Evolutionary conservation across 2,888 invertebrate species (phyloP).

Genomic region (Sarcophaga caerulescens): DNA sequence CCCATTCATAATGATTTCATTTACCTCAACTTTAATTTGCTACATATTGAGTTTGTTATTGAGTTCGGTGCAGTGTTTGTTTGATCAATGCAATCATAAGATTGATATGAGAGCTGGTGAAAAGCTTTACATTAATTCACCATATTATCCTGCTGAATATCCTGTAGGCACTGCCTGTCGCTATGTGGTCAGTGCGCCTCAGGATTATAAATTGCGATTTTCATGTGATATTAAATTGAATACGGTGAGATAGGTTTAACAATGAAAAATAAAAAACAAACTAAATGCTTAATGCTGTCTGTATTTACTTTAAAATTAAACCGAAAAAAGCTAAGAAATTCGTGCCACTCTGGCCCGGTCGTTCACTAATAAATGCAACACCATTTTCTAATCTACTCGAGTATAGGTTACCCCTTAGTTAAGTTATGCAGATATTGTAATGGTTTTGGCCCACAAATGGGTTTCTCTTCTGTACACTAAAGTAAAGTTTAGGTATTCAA

Average conservation of each 20-base stretch:
- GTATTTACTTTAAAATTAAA: too few relatives aligned
- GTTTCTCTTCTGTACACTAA: too few relatives aligned
- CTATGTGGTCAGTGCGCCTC: slow-evolving; percentile 76
- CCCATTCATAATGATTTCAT: slow-evolving; percentile 3
- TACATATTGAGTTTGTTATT: background rate
- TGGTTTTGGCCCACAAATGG: too few relatives aligned
- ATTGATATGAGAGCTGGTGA: slow-evolving; percentile 73
- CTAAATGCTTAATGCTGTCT: too few relatives aligned
- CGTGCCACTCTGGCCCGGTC: too few relatives aligned
- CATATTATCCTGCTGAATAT: slow-evolving; percentile 77
- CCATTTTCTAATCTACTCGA: too few relatives aligned
- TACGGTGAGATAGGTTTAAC: slow-evolving; percentile 72
- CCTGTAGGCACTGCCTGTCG: slow-evolving; percentile 78
- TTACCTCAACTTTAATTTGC: background rate
- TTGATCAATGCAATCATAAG: slow-evolving; percentile 78
- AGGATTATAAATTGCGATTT: slow-evolving; percentile 75
- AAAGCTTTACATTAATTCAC: slow-evolving; percentile 77
- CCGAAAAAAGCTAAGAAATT: too few relatives aligned
- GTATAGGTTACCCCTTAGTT: too few relatives aligned
- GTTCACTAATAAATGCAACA: too few relatives aligned
- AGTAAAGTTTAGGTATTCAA: too few relatives aligned
- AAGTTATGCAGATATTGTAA: too few relatives aligned
- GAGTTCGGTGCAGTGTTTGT: slow-evolving; percentile 60
- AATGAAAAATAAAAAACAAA: background rate
- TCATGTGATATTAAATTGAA: slow-evolving; percentile 76